phyloP scores from a whole-genome alignment of 1,140 invertebrate genomes.

The Steinernema khuongi region DNA sequence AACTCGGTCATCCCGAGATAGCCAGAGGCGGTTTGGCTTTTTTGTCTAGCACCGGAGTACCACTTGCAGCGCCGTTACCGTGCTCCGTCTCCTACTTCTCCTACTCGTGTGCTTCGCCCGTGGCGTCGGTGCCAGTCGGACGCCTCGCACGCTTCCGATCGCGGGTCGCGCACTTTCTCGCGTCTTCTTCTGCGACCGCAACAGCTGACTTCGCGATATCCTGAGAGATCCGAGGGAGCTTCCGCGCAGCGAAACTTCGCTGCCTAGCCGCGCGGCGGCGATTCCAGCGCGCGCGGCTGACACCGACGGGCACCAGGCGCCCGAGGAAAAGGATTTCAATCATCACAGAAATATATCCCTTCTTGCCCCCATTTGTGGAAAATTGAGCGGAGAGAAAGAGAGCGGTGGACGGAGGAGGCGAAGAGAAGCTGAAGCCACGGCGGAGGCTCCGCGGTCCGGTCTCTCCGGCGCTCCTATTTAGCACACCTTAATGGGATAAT shows the following conservation, averaged over 20 bases:
- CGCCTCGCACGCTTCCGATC: not conserved
- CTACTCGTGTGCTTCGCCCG: conserved; percentile 3
- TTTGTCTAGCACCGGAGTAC: not conserved
- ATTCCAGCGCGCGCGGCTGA: not conserved
- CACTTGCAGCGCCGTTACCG: conserved; percentile 13
- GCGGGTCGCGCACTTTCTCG: conserved; percentile 14
- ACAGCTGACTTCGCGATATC: conserved; percentile 15
- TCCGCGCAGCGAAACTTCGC: conserved; percentile 9
- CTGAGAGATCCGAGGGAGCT: conserved; percentile 10
- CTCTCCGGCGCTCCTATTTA: conserved; percentile 11
- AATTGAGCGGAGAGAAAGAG: not conserved
- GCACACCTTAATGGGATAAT: conserved; percentile 16
- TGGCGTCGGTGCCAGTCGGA: conserved; percentile 5
- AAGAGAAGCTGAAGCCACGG: not conserved
- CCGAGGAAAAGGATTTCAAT: conserved; percentile 16
- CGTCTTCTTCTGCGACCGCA: not conserved
- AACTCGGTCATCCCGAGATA: not conserved
- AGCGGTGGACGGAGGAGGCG: conserved; percentile 7
- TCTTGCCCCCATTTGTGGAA: conserved; percentile 16
- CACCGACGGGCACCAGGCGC: not conserved
- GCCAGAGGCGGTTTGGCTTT: not conserved
- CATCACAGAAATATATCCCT: conserved; percentile 15
- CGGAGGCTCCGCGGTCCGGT: not conserved
- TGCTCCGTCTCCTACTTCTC: not conserved
- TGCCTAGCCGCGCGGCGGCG: not conserved